Conservation (phyloP, 2,797 vertebrate species). For the Phrynocephalus vlangalii region DNA sequence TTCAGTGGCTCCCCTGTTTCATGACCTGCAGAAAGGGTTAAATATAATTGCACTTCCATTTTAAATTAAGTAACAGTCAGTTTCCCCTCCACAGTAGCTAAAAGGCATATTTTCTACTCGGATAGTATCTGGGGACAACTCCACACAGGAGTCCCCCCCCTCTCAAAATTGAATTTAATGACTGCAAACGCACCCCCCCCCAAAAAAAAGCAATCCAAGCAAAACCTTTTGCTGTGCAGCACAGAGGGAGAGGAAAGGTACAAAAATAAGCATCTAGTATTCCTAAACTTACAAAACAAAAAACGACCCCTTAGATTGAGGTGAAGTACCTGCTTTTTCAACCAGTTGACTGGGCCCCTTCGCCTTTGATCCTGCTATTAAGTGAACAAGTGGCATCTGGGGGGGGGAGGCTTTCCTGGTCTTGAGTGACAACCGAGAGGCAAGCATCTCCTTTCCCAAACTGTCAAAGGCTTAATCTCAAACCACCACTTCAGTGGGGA, state of each 20-base stretch:
- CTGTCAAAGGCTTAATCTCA: too few species aligned
- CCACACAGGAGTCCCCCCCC: neutral
- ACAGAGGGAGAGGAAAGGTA: slow-evolving; percentile 47
- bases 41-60: neutral
- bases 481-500: neutral
- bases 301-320: neutral
- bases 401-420: neutral
- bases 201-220: slow-evolving; percentile 40
- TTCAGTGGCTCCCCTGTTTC: neutral
- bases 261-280: slow-evolving; percentile 55
- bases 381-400: neutral
- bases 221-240: slow-evolving; percentile 27
- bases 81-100: neutral
- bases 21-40: neutral
- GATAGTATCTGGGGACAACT: neutral
- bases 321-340: slow-evolving; percentile 61
- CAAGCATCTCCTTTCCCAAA: slow-evolving; percentile 57
- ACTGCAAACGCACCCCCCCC: slow-evolving; percentile 30
- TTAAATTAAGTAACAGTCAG: neutral
- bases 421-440: neutral
- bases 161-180: slow-evolving; percentile 47
- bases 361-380: neutral
- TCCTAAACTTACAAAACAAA: slow-evolving; percentile 44
- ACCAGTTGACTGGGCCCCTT: neutral
- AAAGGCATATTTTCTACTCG: neutral